Conservation (phyloP, 2,113 vertebrate genomes). For the Oncorhynchus mykiss region DNA sequence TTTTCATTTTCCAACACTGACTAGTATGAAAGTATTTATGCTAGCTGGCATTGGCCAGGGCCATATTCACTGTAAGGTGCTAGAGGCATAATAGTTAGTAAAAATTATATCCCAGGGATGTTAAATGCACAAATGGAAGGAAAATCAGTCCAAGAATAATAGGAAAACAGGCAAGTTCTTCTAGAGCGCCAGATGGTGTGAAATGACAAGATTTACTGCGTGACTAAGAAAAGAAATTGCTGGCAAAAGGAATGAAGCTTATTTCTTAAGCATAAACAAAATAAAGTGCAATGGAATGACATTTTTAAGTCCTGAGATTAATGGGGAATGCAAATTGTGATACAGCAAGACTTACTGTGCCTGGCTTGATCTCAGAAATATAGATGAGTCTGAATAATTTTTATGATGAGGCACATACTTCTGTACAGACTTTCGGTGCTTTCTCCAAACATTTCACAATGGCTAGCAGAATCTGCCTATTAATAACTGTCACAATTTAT, state of each 20-base stretch:
- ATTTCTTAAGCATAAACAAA: constrained; percentile 61
- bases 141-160: constrained; percentile 27
- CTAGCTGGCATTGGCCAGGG: constrained; percentile 4
- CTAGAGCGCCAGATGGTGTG: constrained; percentile 64
- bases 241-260: constrained; percentile 58
- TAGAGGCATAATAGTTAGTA: constrained; percentile 26
- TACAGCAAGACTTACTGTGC: constrained; percentile 40
- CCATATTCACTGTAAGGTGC: constrained; percentile 33
- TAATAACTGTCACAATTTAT: neutral
- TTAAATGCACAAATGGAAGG: constrained; percentile 39
- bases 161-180: constrained; percentile 29
- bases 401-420: constrained; percentile 9
- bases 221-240: constrained; percentile 56
- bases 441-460: constrained; percentile 1
- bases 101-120: constrained; percentile 30
- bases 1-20: constrained; percentile 28
- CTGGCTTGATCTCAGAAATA: constrained; percentile 42
- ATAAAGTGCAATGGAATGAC: constrained; percentile 57
- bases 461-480: neutral
- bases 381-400: constrained; percentile 31
- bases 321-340: constrained; percentile 47
- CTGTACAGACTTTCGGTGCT: constrained; percentile 19
- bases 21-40: constrained; percentile 31
- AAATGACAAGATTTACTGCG: constrained; percentile 61
- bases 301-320: constrained; percentile 57